Percentiles rank a stretch among this genome's conserved stretches.
Conservation (phyloP, 2,888 invertebrate genomes). For the Polylopha cassiicola region DNA sequence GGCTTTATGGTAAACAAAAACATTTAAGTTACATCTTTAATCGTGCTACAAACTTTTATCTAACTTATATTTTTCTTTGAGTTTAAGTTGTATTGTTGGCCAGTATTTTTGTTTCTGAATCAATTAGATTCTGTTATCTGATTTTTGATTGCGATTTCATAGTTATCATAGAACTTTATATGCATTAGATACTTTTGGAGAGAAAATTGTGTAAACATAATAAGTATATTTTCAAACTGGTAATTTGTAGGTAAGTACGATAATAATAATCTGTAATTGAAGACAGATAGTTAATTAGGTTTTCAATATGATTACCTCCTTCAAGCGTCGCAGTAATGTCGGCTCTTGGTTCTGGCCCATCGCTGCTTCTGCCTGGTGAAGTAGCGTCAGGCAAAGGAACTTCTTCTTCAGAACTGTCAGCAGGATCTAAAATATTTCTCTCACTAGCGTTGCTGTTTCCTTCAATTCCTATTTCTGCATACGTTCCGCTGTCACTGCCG, state of each 20-base stretch:
- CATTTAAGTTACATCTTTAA: conserved; percentile 38
- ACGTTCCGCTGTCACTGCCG: conserved; percentile 72
- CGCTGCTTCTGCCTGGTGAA: conserved; percentile 69
- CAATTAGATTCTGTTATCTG: no score
- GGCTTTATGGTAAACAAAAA: conserved; percentile 48
- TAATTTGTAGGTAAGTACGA: no score
- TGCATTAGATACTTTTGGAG: no score
- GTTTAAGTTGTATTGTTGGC: background rate
- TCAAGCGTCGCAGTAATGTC: conserved; percentile 68
- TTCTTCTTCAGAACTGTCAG: conserved; percentile 72
- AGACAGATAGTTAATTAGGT: no score
- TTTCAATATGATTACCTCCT: conserved; percentile 44
- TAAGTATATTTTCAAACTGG: no score
- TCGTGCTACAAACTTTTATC: no score
- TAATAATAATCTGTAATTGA: no score
- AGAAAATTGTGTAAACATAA: no score
- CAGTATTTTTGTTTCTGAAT: background rate
- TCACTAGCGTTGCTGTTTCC: conserved; percentile 65
- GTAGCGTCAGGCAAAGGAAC: conserved; percentile 67
- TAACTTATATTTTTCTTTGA: conserved; percentile 1
- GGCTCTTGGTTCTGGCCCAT: conserved; percentile 69
- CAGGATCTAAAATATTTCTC: conserved; percentile 67
- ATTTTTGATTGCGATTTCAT: no score
- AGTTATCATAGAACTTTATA: no score
- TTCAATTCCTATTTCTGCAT: conserved; percentile 71